These are phyloP conservation scores for Psix sp. DNA, from an alignment of 1,140 invertebrate species.

Conservation along the genomic window DNA sequence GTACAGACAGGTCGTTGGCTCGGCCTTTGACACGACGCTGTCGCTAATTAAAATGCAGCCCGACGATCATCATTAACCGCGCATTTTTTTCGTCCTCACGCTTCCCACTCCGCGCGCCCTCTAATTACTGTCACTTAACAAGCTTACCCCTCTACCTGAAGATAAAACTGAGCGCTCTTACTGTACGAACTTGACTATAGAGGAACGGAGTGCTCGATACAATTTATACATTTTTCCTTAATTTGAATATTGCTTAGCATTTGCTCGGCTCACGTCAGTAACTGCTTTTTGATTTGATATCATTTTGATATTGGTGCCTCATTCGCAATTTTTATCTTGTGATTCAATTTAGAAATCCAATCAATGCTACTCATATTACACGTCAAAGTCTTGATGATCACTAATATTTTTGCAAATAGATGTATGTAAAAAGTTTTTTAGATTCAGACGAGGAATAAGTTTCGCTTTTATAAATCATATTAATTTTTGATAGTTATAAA, in stretches of 20 bases:
- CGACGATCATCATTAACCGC: constrained; percentile 16
- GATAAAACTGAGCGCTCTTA: constrained; percentile 52
- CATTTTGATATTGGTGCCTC: constrained; percentile 2
- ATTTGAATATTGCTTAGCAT: constrained; percentile 36
- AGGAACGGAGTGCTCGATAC: constrained; percentile 31
- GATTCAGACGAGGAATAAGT: too few relatives aligned
- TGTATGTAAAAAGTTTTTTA: too few relatives aligned
- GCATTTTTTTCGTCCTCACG: neutral
- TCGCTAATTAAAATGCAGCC: constrained; percentile 36
- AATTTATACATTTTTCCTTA: constrained; percentile 43
- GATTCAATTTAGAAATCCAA: too few relatives aligned
- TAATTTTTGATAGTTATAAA: too few relatives aligned
- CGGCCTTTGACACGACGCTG: constrained; percentile 20
- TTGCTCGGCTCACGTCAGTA: constrained; percentile 3
- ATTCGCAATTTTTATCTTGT: neutral
- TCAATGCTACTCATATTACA: too few relatives aligned
- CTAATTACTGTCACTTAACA: constrained; percentile 45
- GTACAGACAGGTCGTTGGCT: constrained; percentile 42
- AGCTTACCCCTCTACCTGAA: constrained; percentile 56
- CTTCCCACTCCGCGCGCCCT: constrained; percentile 10
- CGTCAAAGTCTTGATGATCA: too few relatives aligned
- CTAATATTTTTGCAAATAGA: too few relatives aligned
- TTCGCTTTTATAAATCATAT: too few relatives aligned
- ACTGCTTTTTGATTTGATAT: neutral
- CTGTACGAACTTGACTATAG: constrained; percentile 42